Base-by-base conservation (phyloP, 2,797 vertebrate genomes). In the Serranus cabrilla region DNA sequence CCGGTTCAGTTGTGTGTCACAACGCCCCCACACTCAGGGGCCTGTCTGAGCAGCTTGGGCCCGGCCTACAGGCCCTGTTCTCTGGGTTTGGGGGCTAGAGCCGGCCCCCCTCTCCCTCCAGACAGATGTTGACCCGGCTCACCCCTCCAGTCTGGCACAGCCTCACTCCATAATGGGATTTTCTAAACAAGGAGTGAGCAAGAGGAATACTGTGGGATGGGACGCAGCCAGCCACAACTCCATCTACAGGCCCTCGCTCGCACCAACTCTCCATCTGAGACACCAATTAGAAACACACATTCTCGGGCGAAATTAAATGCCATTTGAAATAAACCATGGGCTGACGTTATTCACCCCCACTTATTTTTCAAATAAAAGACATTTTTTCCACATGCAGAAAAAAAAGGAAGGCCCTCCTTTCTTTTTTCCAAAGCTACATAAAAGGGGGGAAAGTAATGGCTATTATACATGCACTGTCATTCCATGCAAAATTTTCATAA, bases 401-500 rank as follows among this genome's bases (percentile, higher is more conserved):
- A 55, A 74, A 49, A 65, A 34, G 20, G 58, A n/a, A 47, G 51
- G 9, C 46, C 20, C 25, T 16, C 5, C 54, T 7, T 51, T 45
- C 55, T 65, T 76, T 68, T 80, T 61, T 54, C 42, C 49, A 80
- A 84, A 83, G 77, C 80, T 76, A 75, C 78, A 87, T 71, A 79
- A 71, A 85, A 67, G 18, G 47, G 31, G 34, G 50, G 65, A 40
- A 77, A 52, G 80, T 90, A 93, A 93, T 90, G 87, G 92, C 93
- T 93, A 92, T 95, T 95, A 95, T 88, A 92, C 95, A 95, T 96
- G 93, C 93, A 93, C 92, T 90, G 91, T 94, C 95, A 93, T 95
- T 95, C 93, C 91, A 89, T 89, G 94, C 93, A 74, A 93, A 95
- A 96, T 96, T 94, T 97, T 97, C 95, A 96, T 97, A 97, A 98